Percentiles rank a stretch among this genome's conserved stretches.
Conservation (phyloP, 2,888 invertebrate genomes). For the Pollenia angustigena region DNA sequence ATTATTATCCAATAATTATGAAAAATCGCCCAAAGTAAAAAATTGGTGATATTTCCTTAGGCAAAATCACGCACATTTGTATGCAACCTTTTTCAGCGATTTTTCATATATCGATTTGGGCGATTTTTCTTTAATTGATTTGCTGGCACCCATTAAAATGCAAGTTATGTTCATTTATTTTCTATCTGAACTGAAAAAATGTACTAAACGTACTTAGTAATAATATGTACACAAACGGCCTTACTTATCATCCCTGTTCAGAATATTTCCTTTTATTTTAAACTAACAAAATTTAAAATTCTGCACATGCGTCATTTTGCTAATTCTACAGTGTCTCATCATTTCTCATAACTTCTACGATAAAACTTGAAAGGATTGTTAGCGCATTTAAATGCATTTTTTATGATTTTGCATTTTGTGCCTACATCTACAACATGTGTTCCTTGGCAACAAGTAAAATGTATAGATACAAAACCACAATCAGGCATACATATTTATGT, state of each 20-base stretch:
- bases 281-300: slow-evolving; percentile 45
- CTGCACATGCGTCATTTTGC: slow-evolving; percentile 56
- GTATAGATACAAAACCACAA: neutral
- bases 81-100: too few species aligned
- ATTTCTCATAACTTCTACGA: slow-evolving; percentile 49
- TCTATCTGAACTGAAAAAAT: neutral
- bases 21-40: too few species aligned
- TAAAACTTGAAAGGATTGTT: slow-evolving; percentile 55
- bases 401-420: neutral
- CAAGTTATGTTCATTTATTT: neutral
- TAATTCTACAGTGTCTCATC: slow-evolving; percentile 47
- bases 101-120: too few species aligned
- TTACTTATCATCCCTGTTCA: neutral
- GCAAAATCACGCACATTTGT: too few species aligned
- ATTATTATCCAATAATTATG: too few species aligned
- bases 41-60: too few species aligned
- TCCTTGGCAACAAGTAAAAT: neutral
- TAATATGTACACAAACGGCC: too few species aligned
- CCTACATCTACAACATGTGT: neutral
- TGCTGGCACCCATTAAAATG: too few species aligned
- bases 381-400: neutral
- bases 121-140: too few species aligned
- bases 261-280: neutral
- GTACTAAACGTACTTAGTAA: neutral
- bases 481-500: neutral